Conservation (phyloP, 2,113 vertebrate genomes). For the Donacobius atricapilla region DNA sequence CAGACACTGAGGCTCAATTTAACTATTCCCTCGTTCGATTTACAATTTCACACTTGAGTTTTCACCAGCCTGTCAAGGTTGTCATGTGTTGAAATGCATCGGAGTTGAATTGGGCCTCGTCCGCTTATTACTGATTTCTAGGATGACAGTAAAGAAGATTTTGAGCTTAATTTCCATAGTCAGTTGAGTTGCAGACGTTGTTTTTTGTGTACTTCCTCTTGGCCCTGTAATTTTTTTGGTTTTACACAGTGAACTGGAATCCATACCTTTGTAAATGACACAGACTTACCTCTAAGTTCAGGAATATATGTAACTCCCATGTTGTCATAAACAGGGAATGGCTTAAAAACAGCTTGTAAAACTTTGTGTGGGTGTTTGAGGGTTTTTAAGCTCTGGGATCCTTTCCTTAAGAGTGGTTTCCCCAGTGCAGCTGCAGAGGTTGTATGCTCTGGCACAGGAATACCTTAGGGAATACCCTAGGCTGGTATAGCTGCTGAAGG, state of each 20-base stretch:
- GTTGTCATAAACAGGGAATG: neutral
- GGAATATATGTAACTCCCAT: fast-evolving
- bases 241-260: neutral
- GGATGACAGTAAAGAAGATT: neutral
- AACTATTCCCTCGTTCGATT: neutral
- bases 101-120: neutral
- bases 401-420: neutral
- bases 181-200: neutral
- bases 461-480: neutral
- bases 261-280: neutral
- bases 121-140: neutral
- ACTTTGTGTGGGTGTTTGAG: neutral
- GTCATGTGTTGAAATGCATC: neutral
- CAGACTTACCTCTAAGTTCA: neutral
- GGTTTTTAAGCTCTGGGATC: neutral
- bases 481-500: neutral
- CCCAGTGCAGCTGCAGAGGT: neutral
- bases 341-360: neutral
- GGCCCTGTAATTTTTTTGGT: neutral
- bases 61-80: neutral
- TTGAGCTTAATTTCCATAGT: neutral
- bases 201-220: neutral
- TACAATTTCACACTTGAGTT: neutral
- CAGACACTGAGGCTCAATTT: neutral
- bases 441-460: neutral